A percentile compares a stretch with the other conserved stretches of the same genome.
Evolutionary conservation across 2,113 vertebrate genomes (phyloP).

Genomic region (Sylvietta virens): DNA sequence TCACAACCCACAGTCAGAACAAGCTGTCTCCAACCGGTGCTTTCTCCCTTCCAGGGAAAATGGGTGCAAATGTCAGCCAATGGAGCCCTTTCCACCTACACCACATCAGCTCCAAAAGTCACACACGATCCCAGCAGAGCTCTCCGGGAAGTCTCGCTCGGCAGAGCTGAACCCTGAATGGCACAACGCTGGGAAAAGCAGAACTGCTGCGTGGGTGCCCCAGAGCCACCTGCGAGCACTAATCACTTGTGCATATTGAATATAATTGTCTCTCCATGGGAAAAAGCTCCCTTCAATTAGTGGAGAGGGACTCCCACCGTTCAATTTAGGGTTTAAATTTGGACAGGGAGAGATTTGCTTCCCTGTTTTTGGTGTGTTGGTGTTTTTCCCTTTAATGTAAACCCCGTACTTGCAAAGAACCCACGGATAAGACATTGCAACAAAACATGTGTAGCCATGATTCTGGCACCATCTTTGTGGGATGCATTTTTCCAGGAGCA

Average conservation of each 20-base stretch:
- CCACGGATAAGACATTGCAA: background rate
- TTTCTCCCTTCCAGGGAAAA: background rate
- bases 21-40: background rate
- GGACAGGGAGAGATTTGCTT: background rate
- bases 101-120: background rate
- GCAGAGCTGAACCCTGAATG: background rate
- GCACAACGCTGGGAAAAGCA: background rate
- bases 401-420: background rate
- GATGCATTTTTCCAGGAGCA: background rate
- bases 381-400: background rate
- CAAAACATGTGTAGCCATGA: background rate
- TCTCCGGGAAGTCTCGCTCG: background rate
- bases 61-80: conserved; percentile 46
- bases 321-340: conserved; percentile 18
- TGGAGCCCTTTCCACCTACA: conserved; percentile 17
- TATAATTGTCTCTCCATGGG: background rate
- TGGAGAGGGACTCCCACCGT: background rate
- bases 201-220: conserved; percentile 44
- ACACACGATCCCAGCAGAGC: background rate
- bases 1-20: background rate
- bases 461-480: background rate
- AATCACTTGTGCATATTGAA: background rate
- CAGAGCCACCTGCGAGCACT: conserved; percentile 24
- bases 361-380: background rate
- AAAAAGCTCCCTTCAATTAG: conserved; percentile 24